Evolutionary conservation across 2,113 vertebrate species (phyloP), one percentile per base, ranked within the genome.

Genomic region (Cavia porcellus): DNA sequence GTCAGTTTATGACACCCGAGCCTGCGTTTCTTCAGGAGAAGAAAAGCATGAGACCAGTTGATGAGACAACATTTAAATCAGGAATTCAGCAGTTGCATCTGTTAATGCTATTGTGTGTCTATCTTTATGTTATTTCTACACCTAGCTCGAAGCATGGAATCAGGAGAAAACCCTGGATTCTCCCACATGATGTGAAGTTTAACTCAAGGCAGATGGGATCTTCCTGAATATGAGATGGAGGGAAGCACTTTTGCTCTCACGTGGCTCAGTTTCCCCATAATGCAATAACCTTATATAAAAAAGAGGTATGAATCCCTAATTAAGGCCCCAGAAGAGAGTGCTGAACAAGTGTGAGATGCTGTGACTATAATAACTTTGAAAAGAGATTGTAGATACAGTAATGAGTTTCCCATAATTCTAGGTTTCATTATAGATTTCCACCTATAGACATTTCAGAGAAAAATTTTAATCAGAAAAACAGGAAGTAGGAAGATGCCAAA

Each of bases 171-270:
- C 45, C 10, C 42, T 25, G 47, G 14, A 50, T 38, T 77, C n/a
- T 52, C 42, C 15, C 25, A 11, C 8, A 15, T 11, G 52, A 59
- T 2, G 4, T 6, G 4, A 68, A 42, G 38, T 45, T 7, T 64
- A 62, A 17, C 61, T 66, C 14, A 30, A 35, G 42, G 52, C 20
- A 15, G 62, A 0, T 25, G 13, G 30, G 9, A 0, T 9, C 4
- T 5, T 12, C 10, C 42, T 2, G 0, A 19, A 47, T 3, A 0
- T 1, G 59, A n/a, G 52, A 30, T 2, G 10, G 17, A 0, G 13
- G 1, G 1, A 42, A 45, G 3, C 19, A 45, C 50, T 55, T 32
- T 59, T 20, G 13, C 52, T 88, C 77, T 45, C 20, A 30, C 2
- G 25, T 52, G 50, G 12, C n/a, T 74, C 8, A 0, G 19, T 24